phyloP scores from a whole-genome alignment of 2,888 invertebrate genomes.

The Luffia ferchaultella region DNA sequence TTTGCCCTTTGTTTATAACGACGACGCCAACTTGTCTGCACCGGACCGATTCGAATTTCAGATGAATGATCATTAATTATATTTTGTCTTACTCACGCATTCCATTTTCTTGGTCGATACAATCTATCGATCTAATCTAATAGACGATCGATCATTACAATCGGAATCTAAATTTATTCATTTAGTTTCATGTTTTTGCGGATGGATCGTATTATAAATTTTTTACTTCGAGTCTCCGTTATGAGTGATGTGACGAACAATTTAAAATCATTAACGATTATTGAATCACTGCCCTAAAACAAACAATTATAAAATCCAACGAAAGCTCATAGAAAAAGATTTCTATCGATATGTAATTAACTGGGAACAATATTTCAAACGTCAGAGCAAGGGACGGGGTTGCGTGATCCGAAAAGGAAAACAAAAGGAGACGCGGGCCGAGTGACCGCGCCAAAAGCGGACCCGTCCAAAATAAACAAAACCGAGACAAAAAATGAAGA shows the following conservation, averaged over 20 bases:
- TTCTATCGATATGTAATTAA: conserved; percentile 56
- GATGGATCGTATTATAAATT: no score
- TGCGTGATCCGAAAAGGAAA: conserved; percentile 38
- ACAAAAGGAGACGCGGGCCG: conserved; percentile 34
- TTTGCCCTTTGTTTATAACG: conserved; percentile 60
- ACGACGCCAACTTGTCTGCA: conserved; percentile 64
- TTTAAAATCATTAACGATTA: background rate
- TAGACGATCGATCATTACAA: conserved; percentile 61
- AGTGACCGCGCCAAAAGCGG: conserved; percentile 64
- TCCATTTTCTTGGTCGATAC: conserved; percentile 61
- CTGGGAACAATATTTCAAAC: conserved; percentile 62
- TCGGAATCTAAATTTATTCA: conserved; percentile 61
- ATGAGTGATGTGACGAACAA: background rate
- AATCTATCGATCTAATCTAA: conserved; percentile 64
- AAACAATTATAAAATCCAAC: background rate
- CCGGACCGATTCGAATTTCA: conserved; percentile 59
- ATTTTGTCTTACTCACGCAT: conserved; percentile 67
- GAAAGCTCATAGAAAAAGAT: conserved; percentile 32
- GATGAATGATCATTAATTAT: conserved; percentile 60
- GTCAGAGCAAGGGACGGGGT: conserved; percentile 45
- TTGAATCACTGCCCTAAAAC: background rate
- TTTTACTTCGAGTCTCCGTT: background rate
- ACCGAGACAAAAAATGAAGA: conserved; percentile 55
- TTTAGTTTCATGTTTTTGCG: conserved; percentile 60
- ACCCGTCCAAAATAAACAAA: conserved; percentile 59